Evolutionary conservation across 2,888 invertebrate species (phyloP), one percentile per base, ranked within the genome.

Genomic region (Pandemis corylana): DNA sequence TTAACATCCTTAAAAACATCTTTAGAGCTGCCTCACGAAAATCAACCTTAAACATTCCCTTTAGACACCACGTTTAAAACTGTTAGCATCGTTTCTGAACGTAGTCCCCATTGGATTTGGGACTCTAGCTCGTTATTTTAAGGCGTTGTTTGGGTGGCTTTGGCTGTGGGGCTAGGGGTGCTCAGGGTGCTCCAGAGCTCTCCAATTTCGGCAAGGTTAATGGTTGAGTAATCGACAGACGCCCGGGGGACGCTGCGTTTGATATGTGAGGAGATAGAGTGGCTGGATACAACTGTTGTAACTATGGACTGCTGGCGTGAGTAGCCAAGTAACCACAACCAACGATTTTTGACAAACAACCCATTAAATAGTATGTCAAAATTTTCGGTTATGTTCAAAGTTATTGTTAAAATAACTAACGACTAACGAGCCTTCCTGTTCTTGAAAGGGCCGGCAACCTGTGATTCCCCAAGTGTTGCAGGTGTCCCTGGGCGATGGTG

Each of bases 221-320:
- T 91, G 91, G 90, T 87, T 87, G 83, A 88, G 88, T 91, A 89
- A 91, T 90, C 90, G 91, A 87, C 88, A 84, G 85, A 82, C 83
- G 84, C 84, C 79, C 77, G 84, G 80, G 88, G 88, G 87, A 80
- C 82, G 81, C 81, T 87, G 92, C 81, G 86, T 90, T 89, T 91
- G 92, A 92, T 90, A 89, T 89, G 89, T 88, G 84, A 78, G 77
- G 75, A 78, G 78, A 80, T 69, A 75, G 73, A 75, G 71, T 65
- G 15, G 9, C 76, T 78, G 72, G 78, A 79, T 75, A 53, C 65
- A 46, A 61, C 49, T 65, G 28, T 68, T 67, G 66, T 63, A 68
- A 68, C 63, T 61, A 3, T 13, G 7, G 10, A 59, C 28, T 28
- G 6, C 10, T 10, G 9, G 28, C 28, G 4, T 28, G 10, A 20